Base-by-base conservation (phyloP, 2,797 vertebrate genomes). In the Characodon lateralis region DNA sequence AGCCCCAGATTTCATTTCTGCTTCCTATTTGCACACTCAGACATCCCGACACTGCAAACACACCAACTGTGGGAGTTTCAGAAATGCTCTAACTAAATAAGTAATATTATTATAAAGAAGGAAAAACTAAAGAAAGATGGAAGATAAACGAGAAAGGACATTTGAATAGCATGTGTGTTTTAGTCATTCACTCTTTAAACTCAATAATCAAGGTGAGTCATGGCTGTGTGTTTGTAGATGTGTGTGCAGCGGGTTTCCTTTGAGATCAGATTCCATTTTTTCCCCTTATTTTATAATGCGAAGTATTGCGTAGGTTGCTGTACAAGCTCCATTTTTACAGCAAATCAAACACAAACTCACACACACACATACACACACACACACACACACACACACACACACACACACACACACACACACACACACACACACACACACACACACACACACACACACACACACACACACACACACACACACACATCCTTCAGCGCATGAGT, bases 141-240 rank as follows among this genome's bases (percentile, higher is more conserved):
- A 65, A 28, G n/a, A 70, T 26, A 43, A 50, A 26, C 31, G 9
- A 78, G 74, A 59, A 73, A 26, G 72, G 31, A 65, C 8, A 39
- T 10, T 61, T 16, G 39, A 46, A 84, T 70, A 65, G 66, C 41
- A 79, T 3, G 48, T 70, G 59, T 35, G 48, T 79, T 48, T 88
- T 85, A 89, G 69, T 91, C 83, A 91, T 78, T 84, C 76, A 81
- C 70, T 83, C 68, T 78, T 88, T 83, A 75, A 69, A 82, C 72
- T 76, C 75, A 72, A 31, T 82, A 69, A 83, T 85, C 58, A 2
- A 61, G 63, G 68, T 86, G 88, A 90, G 80, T 91, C 88, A 91
- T 82, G 56, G 26, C 31, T 56, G 3, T 61, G 46, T 39, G 48
- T 81, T 26, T 68, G 43, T 53, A 53, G 26, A 18, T 73, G 61